A percentile compares a stretch with the other conserved stretches of the same genome.
phyloP scores from a whole-genome alignment of 2,113 vertebrate genomes.

The Antidorcas marsupialis region DNA sequence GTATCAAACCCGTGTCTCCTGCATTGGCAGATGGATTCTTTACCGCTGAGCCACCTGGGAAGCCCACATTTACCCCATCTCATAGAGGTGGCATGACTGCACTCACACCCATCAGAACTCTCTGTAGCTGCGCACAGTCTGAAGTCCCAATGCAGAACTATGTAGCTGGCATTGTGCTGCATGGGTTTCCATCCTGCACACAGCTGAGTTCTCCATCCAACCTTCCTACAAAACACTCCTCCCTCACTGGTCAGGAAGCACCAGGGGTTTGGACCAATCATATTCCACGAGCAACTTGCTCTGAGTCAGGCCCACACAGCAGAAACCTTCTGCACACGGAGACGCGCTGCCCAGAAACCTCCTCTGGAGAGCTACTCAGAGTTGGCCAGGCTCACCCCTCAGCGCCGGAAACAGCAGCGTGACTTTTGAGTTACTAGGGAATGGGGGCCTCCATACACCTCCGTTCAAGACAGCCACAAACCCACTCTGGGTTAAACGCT shows the following conservation, averaged over 20 bases:
- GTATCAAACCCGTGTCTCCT: background rate
- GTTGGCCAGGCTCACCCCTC: background rate
- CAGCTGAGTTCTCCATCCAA: background rate
- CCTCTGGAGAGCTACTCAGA: background rate
- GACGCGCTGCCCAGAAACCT: background rate
- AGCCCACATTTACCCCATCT: background rate
- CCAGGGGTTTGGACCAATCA: background rate
- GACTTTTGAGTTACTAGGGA: constrained; percentile 15
- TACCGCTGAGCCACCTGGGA: background rate
- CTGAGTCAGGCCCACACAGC: constrained; percentile 15
- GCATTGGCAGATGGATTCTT: background rate
- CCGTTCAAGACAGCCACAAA: constrained; percentile 56
- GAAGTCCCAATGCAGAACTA: background rate
- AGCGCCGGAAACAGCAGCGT: background rate
- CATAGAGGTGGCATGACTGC: background rate
- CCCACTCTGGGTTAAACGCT: constrained; percentile 62
- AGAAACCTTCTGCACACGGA: background rate
- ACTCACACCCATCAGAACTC: background rate
- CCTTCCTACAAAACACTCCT: background rate
- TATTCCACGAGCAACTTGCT: background rate
- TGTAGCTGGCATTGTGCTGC: background rate
- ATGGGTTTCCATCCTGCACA: background rate
- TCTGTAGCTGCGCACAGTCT: background rate
- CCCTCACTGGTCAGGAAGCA: background rate
- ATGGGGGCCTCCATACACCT: constrained; percentile 4